These are phyloP conservation scores for Podarcis raffonei DNA, from an alignment of 2,113 vertebrate genomes.

Conservation along the genomic window DNA sequence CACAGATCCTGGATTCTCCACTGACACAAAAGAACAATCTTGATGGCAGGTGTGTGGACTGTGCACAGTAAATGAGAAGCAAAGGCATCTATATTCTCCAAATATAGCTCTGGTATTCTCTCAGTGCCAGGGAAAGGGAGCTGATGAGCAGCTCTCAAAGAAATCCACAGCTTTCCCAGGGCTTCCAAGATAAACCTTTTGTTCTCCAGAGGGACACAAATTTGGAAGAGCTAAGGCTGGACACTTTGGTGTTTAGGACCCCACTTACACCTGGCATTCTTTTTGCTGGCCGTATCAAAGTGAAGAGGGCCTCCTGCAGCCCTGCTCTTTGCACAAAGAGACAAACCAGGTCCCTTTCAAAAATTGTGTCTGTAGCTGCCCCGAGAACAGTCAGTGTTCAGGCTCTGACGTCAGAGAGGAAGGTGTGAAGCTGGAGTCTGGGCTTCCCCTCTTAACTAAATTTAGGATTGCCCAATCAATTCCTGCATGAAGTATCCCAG, in stretches of 20 bases:
- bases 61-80: not conserved
- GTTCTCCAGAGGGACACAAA: not conserved
- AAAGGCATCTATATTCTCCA: not conserved
- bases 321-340: not conserved
- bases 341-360: too few species aligned
- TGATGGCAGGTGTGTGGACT: not conserved
- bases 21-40: not conserved
- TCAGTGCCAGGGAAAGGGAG: not conserved
- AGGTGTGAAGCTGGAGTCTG: conserved; percentile 54
- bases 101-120: not conserved
- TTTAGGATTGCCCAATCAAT: conserved; percentile 46
- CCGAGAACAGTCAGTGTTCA: conserved; percentile 21
- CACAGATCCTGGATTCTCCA: not conserved
- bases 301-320: not conserved
- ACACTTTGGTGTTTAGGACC: not conserved
- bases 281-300: not conserved
- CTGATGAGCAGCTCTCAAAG: not conserved
- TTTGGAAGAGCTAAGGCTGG: not conserved
- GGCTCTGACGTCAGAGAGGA: conserved; percentile 24
- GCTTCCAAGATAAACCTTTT: not conserved
- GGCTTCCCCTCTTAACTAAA: conserved; percentile 42
- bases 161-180: not conserved
- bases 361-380: not conserved
- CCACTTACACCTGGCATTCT: not conserved
- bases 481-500: conserved; percentile 55